Evolutionary conservation across 2,113 vertebrate genomes (phyloP).

Genomic region (Triplophysa siluroides): DNA sequence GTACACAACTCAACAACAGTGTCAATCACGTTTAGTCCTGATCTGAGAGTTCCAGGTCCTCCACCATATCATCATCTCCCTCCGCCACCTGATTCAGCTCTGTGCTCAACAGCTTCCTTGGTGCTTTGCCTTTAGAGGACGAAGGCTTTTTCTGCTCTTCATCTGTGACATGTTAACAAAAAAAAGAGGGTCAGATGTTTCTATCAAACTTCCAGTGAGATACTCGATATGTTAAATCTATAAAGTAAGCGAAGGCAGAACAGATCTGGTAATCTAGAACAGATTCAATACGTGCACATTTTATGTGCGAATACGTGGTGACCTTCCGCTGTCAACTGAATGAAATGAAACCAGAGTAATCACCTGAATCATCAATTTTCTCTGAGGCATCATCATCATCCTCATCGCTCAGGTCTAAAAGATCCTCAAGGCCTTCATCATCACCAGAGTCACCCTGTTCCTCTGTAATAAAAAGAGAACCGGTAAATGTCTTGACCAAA

Average conservation of each 20-base stretch:
- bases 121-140: conserved; percentile 54
- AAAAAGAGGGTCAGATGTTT: neutral
- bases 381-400: conserved; percentile 50
- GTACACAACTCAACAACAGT: neutral
- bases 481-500: neutral
- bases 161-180: conserved; percentile 51
- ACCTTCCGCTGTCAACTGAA: neutral
- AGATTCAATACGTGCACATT: too few relatives aligned
- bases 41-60: conserved; percentile 87
- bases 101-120: conserved; percentile 68
- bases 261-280: too few relatives aligned
- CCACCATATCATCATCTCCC: conserved; percentile 85
- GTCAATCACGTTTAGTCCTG: conserved; percentile 65
- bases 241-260: too few relatives aligned
- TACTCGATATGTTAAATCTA: too few relatives aligned
- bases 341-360: conserved; percentile 43
- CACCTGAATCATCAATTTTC: conserved; percentile 64
- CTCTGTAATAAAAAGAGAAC: conserved; percentile 42
- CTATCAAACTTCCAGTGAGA: too few relatives aligned
- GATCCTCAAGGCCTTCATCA: conserved; percentile 64
- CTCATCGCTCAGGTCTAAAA: conserved; percentile 66
- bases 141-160: conserved; percentile 54
- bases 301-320: too few relatives aligned
- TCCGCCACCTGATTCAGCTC: conserved; percentile 82
- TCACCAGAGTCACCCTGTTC: conserved; percentile 61